Base-by-base conservation (phyloP, 1,140 invertebrate genomes). In the Phymastichus coffea region DNA sequence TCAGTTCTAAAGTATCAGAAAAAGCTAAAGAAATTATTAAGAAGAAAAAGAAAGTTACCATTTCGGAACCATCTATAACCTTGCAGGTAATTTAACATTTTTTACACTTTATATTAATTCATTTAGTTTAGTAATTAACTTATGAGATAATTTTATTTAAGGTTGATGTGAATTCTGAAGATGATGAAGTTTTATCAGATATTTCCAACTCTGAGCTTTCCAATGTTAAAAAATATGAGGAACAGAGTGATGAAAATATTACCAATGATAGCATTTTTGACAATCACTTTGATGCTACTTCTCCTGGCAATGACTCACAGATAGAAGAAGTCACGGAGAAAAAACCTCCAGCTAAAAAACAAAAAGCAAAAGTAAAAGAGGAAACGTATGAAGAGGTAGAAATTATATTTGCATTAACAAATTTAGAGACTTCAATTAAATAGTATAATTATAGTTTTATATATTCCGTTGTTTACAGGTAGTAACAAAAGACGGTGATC, bases 401-500 rank as follows among this genome's bases (percentile, higher is more conserved):
- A 28, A 61, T 17, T 44, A 43, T 44, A 52, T 63, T 46, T 1
- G 19, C n/a, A 23, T 41, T 17, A 35, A 43, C 8, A 43, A 48
- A 22, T 35, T 47, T 37, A n/a, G n/a, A n/a, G n/a, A n/a, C n/a
- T n/a, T n/a, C n/a, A n/a, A n/a, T n/a, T n/a, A n/a, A n/a, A n/a
- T n/a, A n/a, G n/a, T n/a, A n/a, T n/a, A n/a, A n/a, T n/a, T n/a
- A n/a, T n/a, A n/a, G n/a, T n/a, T n/a, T n/a, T n/a, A 15, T 6
- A 6, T n/a, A 9, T 2, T 19, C n/a, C n/a, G n/a, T n/a, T n/a
- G n/a, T n/a, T n/a, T n/a, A n/a, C n/a, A n/a, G n/a, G n/a, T n/a
- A n/a, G n/a, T 86, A 14, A 63, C 70, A 4, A 75, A 79, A 57
- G 80, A 83, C 26, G 81, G 79, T 1, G 77, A 78, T 28, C 60